A percentile compares a stretch with the other conserved stretches of the same genome.
Evolutionary conservation across 2,113 vertebrate species (phyloP).

Genomic region (Myotis brandtii): DNA sequence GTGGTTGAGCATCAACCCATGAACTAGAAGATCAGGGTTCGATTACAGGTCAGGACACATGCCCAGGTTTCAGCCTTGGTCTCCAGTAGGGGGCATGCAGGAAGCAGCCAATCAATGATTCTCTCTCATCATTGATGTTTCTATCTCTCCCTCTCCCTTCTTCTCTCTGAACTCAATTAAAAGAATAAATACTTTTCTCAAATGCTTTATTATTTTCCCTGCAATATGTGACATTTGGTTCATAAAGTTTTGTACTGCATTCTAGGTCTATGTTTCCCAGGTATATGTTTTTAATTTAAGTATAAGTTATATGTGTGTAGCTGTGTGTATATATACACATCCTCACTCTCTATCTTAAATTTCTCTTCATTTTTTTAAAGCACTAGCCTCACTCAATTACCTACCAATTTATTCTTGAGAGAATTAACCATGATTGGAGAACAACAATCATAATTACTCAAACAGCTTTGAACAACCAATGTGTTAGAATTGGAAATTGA

Average conservation of each 20-base stretch:
- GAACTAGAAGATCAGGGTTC: no score
- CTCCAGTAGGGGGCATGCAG: no score
- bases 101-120: no score
- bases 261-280: no score
- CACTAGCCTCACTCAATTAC: neutral
- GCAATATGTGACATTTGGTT: neutral
- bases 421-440: constrained; percentile 15
- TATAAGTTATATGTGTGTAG: neutral
- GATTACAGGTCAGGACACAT: no score
- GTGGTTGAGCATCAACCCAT: no score
- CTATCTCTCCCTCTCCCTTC: no score
- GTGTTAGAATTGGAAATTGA: constrained; percentile 60
- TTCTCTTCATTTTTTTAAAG: neutral
- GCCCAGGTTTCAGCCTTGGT: no score
- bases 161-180: no score
- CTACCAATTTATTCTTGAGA: neutral
- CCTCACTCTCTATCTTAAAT: neutral
- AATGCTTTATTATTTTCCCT: neutral
- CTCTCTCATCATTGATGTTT: no score
- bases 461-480: constrained; percentile 43
- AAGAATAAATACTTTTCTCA: neutral
- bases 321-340: neutral
- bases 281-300: neutral
- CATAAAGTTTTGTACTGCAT: neutral
- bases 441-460: constrained; percentile 48